Base-by-base conservation (phyloP, 2,888 invertebrate genomes). In the Euzophera pinguis region DNA sequence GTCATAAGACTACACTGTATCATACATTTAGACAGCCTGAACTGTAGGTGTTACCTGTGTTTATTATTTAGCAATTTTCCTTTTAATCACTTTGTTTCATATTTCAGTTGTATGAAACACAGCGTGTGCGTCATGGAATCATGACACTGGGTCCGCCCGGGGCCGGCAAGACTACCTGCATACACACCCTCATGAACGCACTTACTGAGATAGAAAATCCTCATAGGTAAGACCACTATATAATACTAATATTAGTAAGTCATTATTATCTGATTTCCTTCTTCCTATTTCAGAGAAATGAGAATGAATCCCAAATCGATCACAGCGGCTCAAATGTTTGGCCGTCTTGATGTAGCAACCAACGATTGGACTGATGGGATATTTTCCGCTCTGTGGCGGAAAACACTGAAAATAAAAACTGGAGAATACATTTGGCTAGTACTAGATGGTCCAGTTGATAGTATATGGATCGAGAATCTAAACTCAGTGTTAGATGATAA, bases 361-460 rank as follows among this genome's bases (percentile, higher is more conserved):
- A 99, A 99, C 73, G 99, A 99, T 74, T 99, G 99, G 99, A 99
- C 98, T 0, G 98, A 99, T 78, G 99, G 99, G 5, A 98, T 99
- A 69, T 99, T 99, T 84, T 98, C 98, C 0, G 97, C 98, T 0
- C 88, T 99, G 0, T 99, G 98, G 99, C 92, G 98, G 37, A 97
- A 98, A 84, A 98, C 98, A 0, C 91, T 98, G 1, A 97, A 97
- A 83, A 88, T 96, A 0, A 98, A 97, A 84, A 93, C 95, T 62
- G 95, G 93, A 2, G 98, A 98, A 69, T 93, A 97, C 75, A 93
- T 98, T 16, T 99, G 99, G 99, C 84, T 99, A 43, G 97, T 99
- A 0, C 86, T 99, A 38, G 98, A 99, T 72, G 99, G 99, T 0
- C 98, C 98, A 0, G 98, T 99, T 0, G 99, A 99, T 76, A 97